Evolutionary conservation across 2,113 vertebrate genomes (phyloP).

Genomic region (Condylura cristata): DNA sequence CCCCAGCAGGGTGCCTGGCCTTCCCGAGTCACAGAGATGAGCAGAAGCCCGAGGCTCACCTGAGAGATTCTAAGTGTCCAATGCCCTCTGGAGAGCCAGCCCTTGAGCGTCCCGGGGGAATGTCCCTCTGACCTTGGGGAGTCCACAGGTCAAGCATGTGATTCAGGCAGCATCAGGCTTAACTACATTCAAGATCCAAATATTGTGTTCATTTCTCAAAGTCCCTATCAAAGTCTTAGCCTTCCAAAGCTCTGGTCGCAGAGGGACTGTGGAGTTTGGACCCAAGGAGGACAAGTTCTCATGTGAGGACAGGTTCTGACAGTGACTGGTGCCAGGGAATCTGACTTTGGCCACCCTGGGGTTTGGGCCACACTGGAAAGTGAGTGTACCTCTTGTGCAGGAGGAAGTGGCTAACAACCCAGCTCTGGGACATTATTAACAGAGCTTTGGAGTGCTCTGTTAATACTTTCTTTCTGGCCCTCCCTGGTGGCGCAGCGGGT

Average conservation of each 20-base stretch:
- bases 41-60: background rate
- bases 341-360: background rate
- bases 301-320: background rate
- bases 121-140: background rate
- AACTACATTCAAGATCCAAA: background rate
- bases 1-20: background rate
- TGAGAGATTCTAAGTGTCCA: background rate
- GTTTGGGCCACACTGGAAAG: background rate
- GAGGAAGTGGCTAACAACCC: background rate
- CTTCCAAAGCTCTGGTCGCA: background rate
- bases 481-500: too few species aligned
- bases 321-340: background rate
- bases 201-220: background rate
- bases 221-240: background rate
- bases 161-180: too few species aligned
- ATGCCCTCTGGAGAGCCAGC: background rate
- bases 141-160: too few species aligned
- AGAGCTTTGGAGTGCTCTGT: background rate
- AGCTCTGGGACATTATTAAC: fast-evolving
- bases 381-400: background rate
- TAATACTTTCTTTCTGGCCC: background rate
- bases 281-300: background rate
- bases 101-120: background rate
- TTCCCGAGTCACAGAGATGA: background rate
- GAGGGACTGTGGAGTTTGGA: background rate